Evolutionary conservation across 2,113 vertebrate genomes (phyloP), one percentile per base, ranked within the genome.

Genomic region (Semnornis frantzii): DNA sequence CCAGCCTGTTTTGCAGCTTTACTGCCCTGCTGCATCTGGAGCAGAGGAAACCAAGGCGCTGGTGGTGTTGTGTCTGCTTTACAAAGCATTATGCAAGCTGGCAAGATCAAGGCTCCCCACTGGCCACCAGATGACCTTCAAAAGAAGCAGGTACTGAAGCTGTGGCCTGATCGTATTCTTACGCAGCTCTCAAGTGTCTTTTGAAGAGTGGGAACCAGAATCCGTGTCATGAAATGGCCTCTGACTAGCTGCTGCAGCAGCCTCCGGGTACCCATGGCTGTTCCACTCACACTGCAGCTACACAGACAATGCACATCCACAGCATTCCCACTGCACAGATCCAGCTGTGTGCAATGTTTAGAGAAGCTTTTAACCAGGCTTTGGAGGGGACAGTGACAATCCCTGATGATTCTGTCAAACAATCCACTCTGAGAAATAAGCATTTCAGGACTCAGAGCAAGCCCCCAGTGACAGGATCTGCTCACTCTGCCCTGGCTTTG

Each of bases 211-310:
- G 33, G 46, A 72, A 7, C 44, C 50, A 59, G 48, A 65, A 27
- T 14, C 34, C 9, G 3, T 13, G 31, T 17, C 6, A 24, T 4
- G 17, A 42, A 55, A 63, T 0, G 33, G 30, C 21, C 34, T 62
- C 70, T 62, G 60, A 11, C 44, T 1, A 1, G 2, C 0, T 18
- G 72, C 77, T 1, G 0, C 77, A 46, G 77, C 27, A 31, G 44
- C 7, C 65, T 86, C 59, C 0, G 30, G 11, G 14, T 25, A 14
- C 3, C 70, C 0, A 0, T 30, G 58, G 28, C 37, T 1, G 0
- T 8, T 44, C 44, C 5, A 3, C 17, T 77, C 59, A 18, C 58
- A 19, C 76, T 50, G 31, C 2, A 44, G n/a, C 60, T 55, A 21
- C 46, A 21, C 5, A 28, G 59, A 25, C 30, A 12, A 33, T 15